Evolutionary conservation across 1,140 invertebrate species (phyloP).

Genomic region (Drosophila quadrilineata): DNA sequence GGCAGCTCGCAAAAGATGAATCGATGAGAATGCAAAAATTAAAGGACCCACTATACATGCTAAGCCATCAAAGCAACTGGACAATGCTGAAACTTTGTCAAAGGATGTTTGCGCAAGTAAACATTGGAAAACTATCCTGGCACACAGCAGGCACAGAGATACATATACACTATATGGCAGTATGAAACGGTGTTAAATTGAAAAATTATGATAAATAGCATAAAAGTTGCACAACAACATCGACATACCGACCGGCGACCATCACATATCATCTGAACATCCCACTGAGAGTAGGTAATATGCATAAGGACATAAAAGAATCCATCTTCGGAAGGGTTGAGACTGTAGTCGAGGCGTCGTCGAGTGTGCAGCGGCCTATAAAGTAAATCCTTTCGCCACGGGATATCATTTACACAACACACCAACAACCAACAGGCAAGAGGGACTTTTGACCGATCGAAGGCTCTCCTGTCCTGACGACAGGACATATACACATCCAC

Average conservation of each 20-base stretch:
- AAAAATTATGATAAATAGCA: slow-evolving; percentile 81
- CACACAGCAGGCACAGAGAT: slow-evolving; percentile 14
- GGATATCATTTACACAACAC: slow-evolving; percentile 74
- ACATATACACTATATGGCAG: neutral
- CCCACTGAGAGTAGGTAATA: slow-evolving; percentile 35
- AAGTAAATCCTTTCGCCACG: slow-evolving; percentile 77
- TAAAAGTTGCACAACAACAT: slow-evolving; percentile 55
- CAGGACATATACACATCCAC: neutral
- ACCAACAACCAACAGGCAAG: neutral
- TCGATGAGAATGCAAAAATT: slow-evolving; percentile 80
- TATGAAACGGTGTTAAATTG: slow-evolving; percentile 70
- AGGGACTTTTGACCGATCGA: slow-evolving; percentile 64
- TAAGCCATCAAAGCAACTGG: slow-evolving; percentile 70
- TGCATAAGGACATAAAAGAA: slow-evolving; percentile 60
- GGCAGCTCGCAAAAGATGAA: slow-evolving; percentile 49
- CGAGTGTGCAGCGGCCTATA: slow-evolving; percentile 71
- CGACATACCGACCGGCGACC: too few species aligned
- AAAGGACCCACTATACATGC: slow-evolving; percentile 51
- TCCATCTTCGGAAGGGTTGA: slow-evolving; percentile 3
- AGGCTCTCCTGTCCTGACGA: neutral
- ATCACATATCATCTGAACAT: slow-evolving; percentile 42
- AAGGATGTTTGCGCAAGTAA: slow-evolving; percentile 77
- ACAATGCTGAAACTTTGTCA: slow-evolving; percentile 72
- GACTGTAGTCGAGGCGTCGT: slow-evolving; percentile 24
- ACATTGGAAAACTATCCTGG: slow-evolving; percentile 62